A percentile compares a stretch with the other conserved stretches of the same genome.
Evolutionary conservation across 2,113 vertebrate species (phyloP).

Genomic region (Vimba vimba): DNA sequence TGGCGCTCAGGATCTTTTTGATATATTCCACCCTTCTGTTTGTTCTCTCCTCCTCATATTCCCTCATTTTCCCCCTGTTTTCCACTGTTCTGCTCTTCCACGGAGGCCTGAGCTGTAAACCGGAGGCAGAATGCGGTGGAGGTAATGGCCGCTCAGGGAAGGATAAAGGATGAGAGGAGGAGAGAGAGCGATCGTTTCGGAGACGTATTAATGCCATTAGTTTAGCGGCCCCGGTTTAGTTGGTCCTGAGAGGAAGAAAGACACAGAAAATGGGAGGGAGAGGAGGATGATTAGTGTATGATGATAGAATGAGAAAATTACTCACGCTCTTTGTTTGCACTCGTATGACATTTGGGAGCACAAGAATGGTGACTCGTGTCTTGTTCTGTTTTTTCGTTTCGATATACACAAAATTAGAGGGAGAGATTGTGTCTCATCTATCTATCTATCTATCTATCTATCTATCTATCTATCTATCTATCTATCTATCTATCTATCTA

Average conservation of each 20-base stretch:
- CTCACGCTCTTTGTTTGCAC: constrained; percentile 6
- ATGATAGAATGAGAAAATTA: constrained; percentile 56
- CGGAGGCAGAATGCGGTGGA: constrained; percentile 71
- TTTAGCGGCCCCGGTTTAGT: constrained; percentile 68
- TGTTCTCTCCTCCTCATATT: constrained; percentile 51
- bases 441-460: not conserved
- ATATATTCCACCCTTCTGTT: constrained; percentile 66
- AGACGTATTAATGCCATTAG: constrained; percentile 80
- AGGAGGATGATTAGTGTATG: constrained; percentile 42
- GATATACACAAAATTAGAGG: not conserved
- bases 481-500: not conserved
- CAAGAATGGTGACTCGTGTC: not conserved
- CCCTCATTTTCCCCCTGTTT: constrained; percentile 30
- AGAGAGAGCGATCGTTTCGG: constrained; percentile 69
- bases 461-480: not conserved
- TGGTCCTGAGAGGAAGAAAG: constrained; percentile 48
- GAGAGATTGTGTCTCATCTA: not conserved
- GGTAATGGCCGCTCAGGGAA: constrained; percentile 78
- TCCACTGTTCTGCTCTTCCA: constrained; percentile 38
- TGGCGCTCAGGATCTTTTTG: constrained; percentile 46
- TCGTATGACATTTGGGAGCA: not conserved
- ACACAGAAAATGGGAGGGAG: constrained; percentile 22
- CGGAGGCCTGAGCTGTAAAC: constrained; percentile 71
- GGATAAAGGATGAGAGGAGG: constrained; percentile 56
- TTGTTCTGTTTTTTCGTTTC: not conserved